Evolutionary conservation across 64 coral and sea anemone species (phyloP).

Genomic region (Stichodactyla mertensii): DNA sequence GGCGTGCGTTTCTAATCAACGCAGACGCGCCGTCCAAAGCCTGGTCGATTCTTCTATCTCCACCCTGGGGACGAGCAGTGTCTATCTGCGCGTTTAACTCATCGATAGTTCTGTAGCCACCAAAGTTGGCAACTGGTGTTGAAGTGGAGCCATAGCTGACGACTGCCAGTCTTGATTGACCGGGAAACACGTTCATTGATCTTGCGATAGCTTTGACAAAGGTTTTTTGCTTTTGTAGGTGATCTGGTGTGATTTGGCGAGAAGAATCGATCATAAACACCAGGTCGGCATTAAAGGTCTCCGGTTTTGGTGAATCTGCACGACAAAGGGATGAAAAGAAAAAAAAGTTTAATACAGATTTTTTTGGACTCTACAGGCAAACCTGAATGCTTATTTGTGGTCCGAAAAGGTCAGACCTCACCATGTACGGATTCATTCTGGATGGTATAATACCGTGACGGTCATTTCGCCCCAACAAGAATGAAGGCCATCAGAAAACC

Average conservation of each 20-base stretch:
- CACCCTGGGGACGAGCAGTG: neutral
- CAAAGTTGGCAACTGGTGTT: slow-evolving; percentile 33
- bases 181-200: slow-evolving; percentile 41
- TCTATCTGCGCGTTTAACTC: slow-evolving; percentile 39
- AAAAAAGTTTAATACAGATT: neutral
- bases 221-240: slow-evolving; percentile 49
- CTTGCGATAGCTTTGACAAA: slow-evolving; percentile 54
- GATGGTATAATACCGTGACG: no score
- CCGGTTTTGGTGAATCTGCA: slow-evolving; percentile 21
- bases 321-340: neutral
- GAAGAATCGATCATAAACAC: slow-evolving; percentile 77
- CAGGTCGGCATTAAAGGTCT: slow-evolving; percentile 49
- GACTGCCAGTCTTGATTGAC: slow-evolving; percentile 33
- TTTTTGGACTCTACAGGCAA: no score
- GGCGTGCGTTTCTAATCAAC: slow-evolving; percentile 27
- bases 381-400: no score
- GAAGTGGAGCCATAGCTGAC: slow-evolving; percentile 41
- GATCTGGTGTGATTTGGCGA: slow-evolving; percentile 17
- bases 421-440: no score
- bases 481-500: no score
- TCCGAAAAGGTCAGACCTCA: no score
- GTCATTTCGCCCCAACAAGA: no score
- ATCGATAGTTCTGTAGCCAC: slow-evolving; percentile 4
- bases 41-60: slow-evolving; percentile 50
- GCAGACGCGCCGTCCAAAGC: slow-evolving; percentile 38